phyloP scores from a whole-genome alignment of 2,888 invertebrate species.

The Leptinotarsa haldemani region DNA sequence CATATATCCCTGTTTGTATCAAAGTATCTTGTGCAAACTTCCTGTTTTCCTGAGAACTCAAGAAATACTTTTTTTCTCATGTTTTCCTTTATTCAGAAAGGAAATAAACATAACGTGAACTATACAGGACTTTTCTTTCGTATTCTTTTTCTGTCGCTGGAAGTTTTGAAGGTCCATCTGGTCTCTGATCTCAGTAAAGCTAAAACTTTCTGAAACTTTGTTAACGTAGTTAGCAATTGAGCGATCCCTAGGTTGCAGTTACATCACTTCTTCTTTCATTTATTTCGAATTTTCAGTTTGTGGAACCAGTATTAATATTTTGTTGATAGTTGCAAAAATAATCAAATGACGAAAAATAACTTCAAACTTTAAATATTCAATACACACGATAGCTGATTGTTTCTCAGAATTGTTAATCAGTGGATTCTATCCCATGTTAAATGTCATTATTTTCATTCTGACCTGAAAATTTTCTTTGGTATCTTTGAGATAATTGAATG shows the following conservation, averaged over 20 bases:
- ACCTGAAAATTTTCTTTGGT: too few relatives aligned
- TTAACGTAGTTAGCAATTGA: conserved; percentile 11
- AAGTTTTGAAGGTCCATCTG: conserved; percentile 16
- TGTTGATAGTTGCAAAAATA: not conserved
- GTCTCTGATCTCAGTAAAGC: conserved; percentile 9
- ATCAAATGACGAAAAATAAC: not conserved
- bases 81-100: not conserved
- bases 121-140: not conserved
- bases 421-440: too few relatives aligned
- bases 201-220: conserved; percentile 13
- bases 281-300: not conserved
- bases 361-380: too few relatives aligned
- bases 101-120: not conserved
- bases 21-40: too few relatives aligned
- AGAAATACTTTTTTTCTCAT: not conserved
- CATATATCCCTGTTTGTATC: too few relatives aligned
- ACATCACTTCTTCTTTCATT: not conserved
- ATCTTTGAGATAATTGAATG: too few relatives aligned
- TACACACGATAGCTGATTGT: too few relatives aligned
- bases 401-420: too few relatives aligned
- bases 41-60: too few relatives aligned
- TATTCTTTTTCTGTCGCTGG: not conserved
- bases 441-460: too few relatives aligned
- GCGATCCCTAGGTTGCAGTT: not conserved
- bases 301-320: not conserved